Conservation (phyloP, 2,797 vertebrate species). For the Podarcis lilfordi region DNA sequence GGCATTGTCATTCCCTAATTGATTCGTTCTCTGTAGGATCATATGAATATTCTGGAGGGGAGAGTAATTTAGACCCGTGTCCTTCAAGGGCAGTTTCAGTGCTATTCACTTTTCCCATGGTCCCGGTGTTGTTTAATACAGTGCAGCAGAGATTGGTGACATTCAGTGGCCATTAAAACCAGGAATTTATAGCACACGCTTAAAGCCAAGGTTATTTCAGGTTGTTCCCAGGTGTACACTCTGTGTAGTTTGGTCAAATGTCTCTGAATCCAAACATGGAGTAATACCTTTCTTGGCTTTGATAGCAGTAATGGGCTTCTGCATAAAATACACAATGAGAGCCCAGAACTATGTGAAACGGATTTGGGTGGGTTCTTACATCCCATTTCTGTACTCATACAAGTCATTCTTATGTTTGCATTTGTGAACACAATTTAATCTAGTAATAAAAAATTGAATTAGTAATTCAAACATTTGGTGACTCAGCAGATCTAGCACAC, state of each 20-base stretch:
- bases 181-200: slow-evolving; percentile 27
- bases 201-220: slow-evolving; percentile 46
- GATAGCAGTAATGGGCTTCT: not conserved
- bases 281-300: slow-evolving; percentile 1
- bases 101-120: slow-evolving; percentile 25
- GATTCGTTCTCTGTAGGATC: not conserved
- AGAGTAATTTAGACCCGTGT: not conserved
- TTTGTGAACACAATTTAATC: not conserved
- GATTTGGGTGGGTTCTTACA: not conserved
- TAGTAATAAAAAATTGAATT: not conserved
- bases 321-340: not conserved
- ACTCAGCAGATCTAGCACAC: not conserved
- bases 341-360: not conserved
- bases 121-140: slow-evolving; percentile 26
- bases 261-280: not conserved
- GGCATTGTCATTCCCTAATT: slow-evolving; percentile 1
- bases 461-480: not conserved
- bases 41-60: slow-evolving; percentile 24
- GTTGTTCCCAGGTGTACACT: slow-evolving; percentile 17
- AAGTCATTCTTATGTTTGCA: not conserved
- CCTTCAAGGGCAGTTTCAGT: slow-evolving; percentile 9
- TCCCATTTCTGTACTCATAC: not conserved
- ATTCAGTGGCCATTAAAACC: slow-evolving; percentile 30
- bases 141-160: slow-evolving; percentile 36
- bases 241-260: slow-evolving; percentile 33